Evolutionary conservation across 1,140 invertebrate species (phyloP), one percentile per base, ranked within the genome.

Genomic region (Nymphalis io): DNA sequence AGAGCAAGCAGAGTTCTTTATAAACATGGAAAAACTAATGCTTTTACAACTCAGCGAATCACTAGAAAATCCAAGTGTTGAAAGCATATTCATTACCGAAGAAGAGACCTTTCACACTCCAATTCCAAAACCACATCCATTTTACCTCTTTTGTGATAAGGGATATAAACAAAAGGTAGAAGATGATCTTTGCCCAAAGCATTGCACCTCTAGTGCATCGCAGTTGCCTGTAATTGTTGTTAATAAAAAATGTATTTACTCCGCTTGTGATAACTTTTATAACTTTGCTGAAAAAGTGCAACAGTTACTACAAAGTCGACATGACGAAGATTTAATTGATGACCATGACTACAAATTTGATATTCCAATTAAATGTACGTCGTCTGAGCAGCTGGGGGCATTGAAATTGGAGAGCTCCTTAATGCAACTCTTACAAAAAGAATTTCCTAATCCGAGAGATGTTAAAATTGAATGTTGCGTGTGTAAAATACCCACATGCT

Each of bases 21-120:
- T 89, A 18, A 86, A 91, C 21, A 85, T 88, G 76, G 89, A 91
- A 66, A 91, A 83, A 64, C 68, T 90, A 42, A 87, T 90, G 87
- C 72, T 91, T 57, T 57, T 90, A 59, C 89, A 91, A 62, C 46
- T 91, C 12, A 81, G 81, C 55, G 74, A 85, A 65, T 70, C 71
- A 1, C 51, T 85, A 13, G 78, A 87, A n/a, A 79, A 84, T 60
- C 87, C 87, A 20, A 72, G 48, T 11, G 76, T 62, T 40, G 80
- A 82, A 74, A 89, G 79, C 51, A 78, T 91, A 42, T 84, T 91
- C 68, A 73, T 79, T 46, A n/a, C 39, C 5, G 81, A 87, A 44
- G 67, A 78, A 27, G 60, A 75, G n/a, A 21, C 61, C 40, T 76
- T 82, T 27, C 70, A 75, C 3, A 75, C 80, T 2, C 85, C 84